These are phyloP conservation scores for Tupiocoris notatus DNA, from an alignment of 2,888 invertebrate species.

Conservation along the genomic window DNA sequence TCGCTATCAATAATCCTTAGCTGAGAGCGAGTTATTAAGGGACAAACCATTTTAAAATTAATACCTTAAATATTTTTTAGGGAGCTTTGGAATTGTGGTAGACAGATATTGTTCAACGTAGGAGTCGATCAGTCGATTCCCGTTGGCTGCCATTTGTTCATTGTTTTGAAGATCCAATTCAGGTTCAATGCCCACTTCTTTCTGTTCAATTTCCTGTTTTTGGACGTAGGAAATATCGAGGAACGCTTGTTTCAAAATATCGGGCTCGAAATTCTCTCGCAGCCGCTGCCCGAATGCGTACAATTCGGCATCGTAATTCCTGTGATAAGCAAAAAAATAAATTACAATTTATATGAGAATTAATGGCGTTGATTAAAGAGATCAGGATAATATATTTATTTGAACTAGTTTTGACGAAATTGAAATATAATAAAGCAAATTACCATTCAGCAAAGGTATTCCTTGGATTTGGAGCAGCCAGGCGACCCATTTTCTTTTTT, in stretches of 20 bases:
- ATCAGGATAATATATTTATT: neutral
- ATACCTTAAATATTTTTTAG: slow-evolving; percentile 42
- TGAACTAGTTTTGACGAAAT: neutral
- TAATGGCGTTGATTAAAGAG: neutral
- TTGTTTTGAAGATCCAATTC: slow-evolving; percentile 66
- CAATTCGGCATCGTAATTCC: slow-evolving; percentile 57
- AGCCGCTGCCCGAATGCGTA: slow-evolving; percentile 84
- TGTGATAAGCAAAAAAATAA: slow-evolving; percentile 48
- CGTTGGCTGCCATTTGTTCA: slow-evolving; percentile 65
- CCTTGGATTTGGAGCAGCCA: slow-evolving; percentile 57
- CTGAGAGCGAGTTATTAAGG: no score
- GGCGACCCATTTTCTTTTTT: slow-evolving; percentile 61
- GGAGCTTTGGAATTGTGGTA: slow-evolving; percentile 58
- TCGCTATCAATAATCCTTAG: no score
- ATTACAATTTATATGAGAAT: no score
- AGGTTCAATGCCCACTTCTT: slow-evolving; percentile 67
- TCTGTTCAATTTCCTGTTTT: slow-evolving; percentile 67
- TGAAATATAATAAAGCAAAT: no score
- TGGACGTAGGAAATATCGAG: slow-evolving; percentile 73
- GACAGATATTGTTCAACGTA: slow-evolving; percentile 70
- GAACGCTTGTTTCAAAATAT: slow-evolving; percentile 72
- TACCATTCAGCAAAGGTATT: slow-evolving; percentile 76
- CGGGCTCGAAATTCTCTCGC: slow-evolving; percentile 74
- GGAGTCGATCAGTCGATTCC: slow-evolving; percentile 64
- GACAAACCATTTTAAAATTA: no score